Evolutionary conservation across 2,113 vertebrate species (phyloP).

Genomic region (Sialia sialis): DNA sequence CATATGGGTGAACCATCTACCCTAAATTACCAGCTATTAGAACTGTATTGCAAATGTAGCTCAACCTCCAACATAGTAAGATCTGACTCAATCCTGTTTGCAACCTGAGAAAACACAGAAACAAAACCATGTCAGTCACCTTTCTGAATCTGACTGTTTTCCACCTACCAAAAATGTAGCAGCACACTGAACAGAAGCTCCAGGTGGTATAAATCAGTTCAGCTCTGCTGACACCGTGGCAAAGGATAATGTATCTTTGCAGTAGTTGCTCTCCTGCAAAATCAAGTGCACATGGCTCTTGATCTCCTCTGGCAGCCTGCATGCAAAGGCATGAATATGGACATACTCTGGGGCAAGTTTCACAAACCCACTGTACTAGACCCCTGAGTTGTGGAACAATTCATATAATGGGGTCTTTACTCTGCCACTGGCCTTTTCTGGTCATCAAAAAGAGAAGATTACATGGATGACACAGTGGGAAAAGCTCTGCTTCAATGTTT

Average conservation of each 20-base stretch:
- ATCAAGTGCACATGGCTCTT: neutral
- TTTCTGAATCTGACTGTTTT: neutral
- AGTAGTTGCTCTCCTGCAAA: neutral
- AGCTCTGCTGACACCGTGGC: neutral
- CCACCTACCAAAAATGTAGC: neutral
- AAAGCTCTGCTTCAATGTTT: neutral
- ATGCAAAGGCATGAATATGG: rapidly evolving
- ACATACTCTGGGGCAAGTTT: neutral
- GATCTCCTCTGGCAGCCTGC: neutral
- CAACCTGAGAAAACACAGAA: neutral
- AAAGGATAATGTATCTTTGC: neutral
- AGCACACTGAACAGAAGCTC: neutral
- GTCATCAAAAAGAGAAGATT: neutral
- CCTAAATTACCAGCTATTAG: neutral
- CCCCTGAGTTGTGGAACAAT: neutral
- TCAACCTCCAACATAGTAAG: neutral
- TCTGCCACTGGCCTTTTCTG: neutral
- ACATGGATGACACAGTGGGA: neutral
- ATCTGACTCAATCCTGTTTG: neutral
- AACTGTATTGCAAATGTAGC: neutral
- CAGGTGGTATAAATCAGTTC: neutral
- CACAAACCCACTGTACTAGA: neutral
- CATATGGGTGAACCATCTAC: neutral
- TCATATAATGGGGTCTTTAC: neutral
- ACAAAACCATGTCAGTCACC: neutral